Conservation (phyloP, 2,888 invertebrate species). For the Augiades crinisus region DNA sequence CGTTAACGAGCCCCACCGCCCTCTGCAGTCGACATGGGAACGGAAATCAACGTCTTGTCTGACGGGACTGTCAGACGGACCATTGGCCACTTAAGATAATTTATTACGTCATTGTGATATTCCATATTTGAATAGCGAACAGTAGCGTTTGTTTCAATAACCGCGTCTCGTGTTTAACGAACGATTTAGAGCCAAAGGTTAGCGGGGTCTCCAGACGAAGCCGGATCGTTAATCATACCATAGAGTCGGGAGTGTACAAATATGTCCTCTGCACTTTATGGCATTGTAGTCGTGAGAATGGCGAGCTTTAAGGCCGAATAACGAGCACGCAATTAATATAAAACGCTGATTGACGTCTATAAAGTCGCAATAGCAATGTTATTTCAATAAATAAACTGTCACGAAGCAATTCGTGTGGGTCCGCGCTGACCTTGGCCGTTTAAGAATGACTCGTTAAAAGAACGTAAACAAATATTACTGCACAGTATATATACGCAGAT, state of each 20-base stretch:
- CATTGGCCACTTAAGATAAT: slow-evolving; percentile 23
- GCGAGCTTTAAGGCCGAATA: slow-evolving; percentile 19
- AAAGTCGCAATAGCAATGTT: slow-evolving; percentile 17
- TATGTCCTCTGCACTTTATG: slow-evolving; percentile 20
- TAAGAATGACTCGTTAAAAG: slow-evolving; percentile 22
- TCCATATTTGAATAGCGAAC: slow-evolving; percentile 14
- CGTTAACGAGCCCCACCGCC: slow-evolving; percentile 62
- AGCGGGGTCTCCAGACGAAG: slow-evolving; percentile 9
- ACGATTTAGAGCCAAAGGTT: slow-evolving; percentile 15
- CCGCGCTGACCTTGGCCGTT: slow-evolving; percentile 20
- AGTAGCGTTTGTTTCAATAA: slow-evolving; percentile 16
- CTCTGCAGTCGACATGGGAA: slow-evolving; percentile 56
- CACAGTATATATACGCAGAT: slow-evolving; percentile 5
- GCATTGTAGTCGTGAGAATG: slow-evolving; percentile 16
- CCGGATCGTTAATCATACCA: slow-evolving; percentile 20
- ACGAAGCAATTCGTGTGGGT: slow-evolving; percentile 18
- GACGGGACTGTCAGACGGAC: slow-evolving; percentile 24
- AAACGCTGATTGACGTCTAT: slow-evolving; percentile 20
- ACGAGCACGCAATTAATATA: slow-evolving; percentile 25
- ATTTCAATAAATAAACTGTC: slow-evolving; percentile 23
- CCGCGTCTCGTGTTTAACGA: background rate
- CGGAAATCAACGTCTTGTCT: slow-evolving; percentile 54
- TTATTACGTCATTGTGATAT: slow-evolving; percentile 16
- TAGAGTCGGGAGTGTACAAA: slow-evolving; percentile 21
- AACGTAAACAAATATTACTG: slow-evolving; percentile 23